Conservation (phyloP, 2,888 invertebrate genomes). For the Lasioglossum pauxillum region DNA sequence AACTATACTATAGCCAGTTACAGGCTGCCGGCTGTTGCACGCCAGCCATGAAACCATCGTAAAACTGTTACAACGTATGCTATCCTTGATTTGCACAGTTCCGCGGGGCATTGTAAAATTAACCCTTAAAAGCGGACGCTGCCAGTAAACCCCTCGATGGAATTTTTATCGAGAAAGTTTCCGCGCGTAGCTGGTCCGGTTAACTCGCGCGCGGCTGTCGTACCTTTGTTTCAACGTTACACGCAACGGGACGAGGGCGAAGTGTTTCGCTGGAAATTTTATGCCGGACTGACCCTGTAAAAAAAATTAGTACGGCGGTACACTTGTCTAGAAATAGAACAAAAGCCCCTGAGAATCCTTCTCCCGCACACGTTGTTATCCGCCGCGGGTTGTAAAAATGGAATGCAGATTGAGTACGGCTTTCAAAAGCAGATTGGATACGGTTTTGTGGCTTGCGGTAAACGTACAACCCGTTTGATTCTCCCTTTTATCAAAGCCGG, state of each 20-base stretch:
- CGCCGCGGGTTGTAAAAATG: not conserved
- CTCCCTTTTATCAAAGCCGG: not conserved
- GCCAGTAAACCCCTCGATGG: constrained; percentile 59
- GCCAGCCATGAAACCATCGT: constrained; percentile 30
- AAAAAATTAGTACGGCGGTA: constrained; percentile 5
- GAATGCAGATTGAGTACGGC: not conserved
- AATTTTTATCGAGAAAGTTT: constrained; percentile 60
- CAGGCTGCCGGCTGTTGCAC: constrained; percentile 38
- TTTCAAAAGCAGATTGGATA: not conserved
- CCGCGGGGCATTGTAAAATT: constrained; percentile 57
- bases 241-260: constrained; percentile 3
- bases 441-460: not conserved
- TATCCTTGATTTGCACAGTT: constrained; percentile 41
- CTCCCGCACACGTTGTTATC: not conserved
- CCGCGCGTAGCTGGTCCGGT: constrained; percentile 1
- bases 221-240: constrained; percentile 17
- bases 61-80: constrained; percentile 32
- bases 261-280: constrained; percentile 10
- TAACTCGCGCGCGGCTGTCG: not conserved
- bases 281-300: not conserved
- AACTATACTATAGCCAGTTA: not conserved
- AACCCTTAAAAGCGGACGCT: constrained; percentile 59
- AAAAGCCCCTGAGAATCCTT: not conserved
- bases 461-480: not conserved
- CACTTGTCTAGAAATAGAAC: constrained; percentile 17